A percentile compares a stretch with the other conserved stretches of the same genome.
These are phyloP conservation scores for Dromococcyx pavoninus DNA, from an alignment of 2,797 vertebrate genomes.

Conservation along the genomic window DNA sequence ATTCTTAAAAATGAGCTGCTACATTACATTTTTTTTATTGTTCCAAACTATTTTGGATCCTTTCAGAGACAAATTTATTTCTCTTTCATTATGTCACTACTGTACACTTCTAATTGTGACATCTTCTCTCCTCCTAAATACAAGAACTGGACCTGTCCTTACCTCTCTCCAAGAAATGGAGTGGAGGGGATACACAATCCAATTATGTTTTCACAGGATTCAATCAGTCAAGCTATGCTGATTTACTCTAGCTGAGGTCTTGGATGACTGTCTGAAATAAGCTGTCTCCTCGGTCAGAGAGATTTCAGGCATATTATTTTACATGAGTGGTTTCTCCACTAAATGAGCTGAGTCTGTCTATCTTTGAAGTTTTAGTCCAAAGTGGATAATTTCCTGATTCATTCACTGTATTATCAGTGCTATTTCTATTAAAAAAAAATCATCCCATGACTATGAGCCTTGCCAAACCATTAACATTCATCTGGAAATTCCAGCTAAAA, in stretches of 20 bases:
- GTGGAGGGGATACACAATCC: not conserved
- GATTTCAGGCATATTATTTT: conserved; percentile 54
- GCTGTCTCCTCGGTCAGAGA: conserved; percentile 6
- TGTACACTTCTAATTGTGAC: not conserved
- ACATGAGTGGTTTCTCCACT: conserved; percentile 6
- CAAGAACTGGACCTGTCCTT: not conserved
- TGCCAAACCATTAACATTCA: conserved; percentile 47
- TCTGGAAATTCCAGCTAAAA: conserved; percentile 47
- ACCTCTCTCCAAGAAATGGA: not conserved
- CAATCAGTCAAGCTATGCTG: conserved; percentile 10
- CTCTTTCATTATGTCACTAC: not conserved
- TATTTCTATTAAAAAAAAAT: conserved; percentile 3
- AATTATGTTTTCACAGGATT: conserved; percentile 5
- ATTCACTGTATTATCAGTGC: conserved; percentile 15
- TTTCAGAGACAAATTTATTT: not conserved
- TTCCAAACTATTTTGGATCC: not conserved
- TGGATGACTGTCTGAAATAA: conserved; percentile 50
- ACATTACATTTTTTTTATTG: not conserved
- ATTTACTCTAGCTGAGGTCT: conserved; percentile 24
- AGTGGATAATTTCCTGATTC: conserved; percentile 57
- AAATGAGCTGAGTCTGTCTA: conserved; percentile 29
- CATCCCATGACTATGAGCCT: not conserved
- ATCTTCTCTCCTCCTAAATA: not conserved
- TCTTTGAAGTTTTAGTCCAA: conserved; percentile 52
- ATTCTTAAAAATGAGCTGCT: conserved; percentile 2